Evolutionary conservation across 1,140 invertebrate species (phyloP), one percentile per base, ranked within the genome.

Genomic region (Drosophila funebris): DNA sequence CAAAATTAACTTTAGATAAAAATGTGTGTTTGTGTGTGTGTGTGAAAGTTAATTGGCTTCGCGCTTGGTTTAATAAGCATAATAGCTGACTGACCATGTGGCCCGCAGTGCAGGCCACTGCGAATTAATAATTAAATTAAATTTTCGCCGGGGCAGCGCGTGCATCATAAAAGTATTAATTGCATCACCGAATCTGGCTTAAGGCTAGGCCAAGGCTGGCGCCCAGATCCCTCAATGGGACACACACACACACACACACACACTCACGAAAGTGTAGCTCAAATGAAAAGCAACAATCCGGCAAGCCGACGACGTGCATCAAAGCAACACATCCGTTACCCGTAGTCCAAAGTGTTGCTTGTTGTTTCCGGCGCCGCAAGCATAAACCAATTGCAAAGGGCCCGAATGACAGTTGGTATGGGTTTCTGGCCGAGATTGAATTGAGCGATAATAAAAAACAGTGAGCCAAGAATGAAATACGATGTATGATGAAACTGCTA

Each of bases 61-160:
- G 37, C 78, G 75, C 76, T 68, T 67, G 66, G 78, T 70, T 88
- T 88, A 82, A 87, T 87, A 77, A 80, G 74, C 75, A 82, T 76
- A 88, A 88, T 82, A 72, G 75, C 43, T 22, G 37, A 52, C 29
- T 36, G 39, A 50, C 44, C 62, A 60, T 56, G 22, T 50, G 24
- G 22, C 24, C 41, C 53, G 31, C 53, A 67, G 22, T 22, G 63
- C 64, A 52, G 27, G 27, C 58, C 64, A 36, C 36, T 52, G 74
- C 68, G 81, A 82, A 87, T 87, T 88, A 88, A 87, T 87, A 78
- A 87, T 87, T 87, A 66, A 87, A 87, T 87, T 88, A 82, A 85
- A 82, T 78, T 81, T 81, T 44, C 74, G 50, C 36, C 53, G 48
- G 64, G 50, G 62, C 43, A 43, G 27, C 43, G 61, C 36, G 52